Evolutionary conservation across 2,888 invertebrate species (phyloP).

Genomic region (Clistopyga incitator): DNA sequence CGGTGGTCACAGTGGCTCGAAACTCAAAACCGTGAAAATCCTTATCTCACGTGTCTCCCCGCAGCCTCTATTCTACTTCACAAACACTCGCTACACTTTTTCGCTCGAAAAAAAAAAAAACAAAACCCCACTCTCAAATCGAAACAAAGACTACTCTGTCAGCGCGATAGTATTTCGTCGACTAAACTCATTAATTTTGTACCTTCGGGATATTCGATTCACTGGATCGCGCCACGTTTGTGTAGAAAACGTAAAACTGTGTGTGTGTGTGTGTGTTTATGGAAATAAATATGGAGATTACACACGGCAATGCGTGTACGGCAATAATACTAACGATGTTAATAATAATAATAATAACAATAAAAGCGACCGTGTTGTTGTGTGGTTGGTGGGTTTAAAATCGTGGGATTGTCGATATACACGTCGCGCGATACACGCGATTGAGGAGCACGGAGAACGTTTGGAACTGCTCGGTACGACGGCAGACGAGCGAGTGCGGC

Average conservation of each 20-base stretch:
- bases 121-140: background rate
- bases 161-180: background rate
- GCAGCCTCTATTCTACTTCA: background rate
- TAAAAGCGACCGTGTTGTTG: background rate
- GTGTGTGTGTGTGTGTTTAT: too few relatives aligned
- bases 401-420: conserved; percentile 54
- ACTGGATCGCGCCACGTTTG: conserved; percentile 9
- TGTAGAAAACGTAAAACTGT: background rate
- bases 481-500: conserved; percentile 83
- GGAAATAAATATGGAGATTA: background rate
- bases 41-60: background rate
- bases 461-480: conserved; percentile 80
- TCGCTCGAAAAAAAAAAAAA: background rate
- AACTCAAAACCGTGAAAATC: background rate
- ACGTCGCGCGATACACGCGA: conserved; percentile 71
- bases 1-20: conserved; percentile 14
- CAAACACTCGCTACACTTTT: conserved; percentile 23
- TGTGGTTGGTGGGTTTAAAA: background rate
- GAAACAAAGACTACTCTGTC: background rate
- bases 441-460: conserved; percentile 39
- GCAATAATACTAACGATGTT: too few relatives aligned
- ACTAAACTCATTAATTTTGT: background rate
- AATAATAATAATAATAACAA: background rate
- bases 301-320: background rate
- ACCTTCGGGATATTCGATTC: conserved; percentile 10